These are phyloP conservation scores for Lordiphosa mommai DNA, from an alignment of 1,140 invertebrate genomes.

Conservation along the genomic window DNA sequence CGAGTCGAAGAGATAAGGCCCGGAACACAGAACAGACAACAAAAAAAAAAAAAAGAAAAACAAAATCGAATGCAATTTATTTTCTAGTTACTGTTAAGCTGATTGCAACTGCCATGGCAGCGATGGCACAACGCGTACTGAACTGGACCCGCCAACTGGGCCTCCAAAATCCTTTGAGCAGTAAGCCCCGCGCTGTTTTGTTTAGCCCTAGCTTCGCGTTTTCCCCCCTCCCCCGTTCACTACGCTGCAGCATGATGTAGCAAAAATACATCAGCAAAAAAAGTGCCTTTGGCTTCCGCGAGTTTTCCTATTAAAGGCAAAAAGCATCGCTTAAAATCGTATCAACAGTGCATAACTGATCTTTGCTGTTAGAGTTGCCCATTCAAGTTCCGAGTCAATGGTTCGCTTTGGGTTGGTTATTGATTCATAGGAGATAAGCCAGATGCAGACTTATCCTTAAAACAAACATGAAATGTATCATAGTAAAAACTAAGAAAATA, in stretches of 20 bases:
- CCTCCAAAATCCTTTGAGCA: slow-evolving; percentile 60
- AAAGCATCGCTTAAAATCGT: slow-evolving; percentile 54
- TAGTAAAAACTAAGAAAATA: too few species aligned
- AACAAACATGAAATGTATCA: too few species aligned
- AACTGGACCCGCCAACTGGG: slow-evolving; percentile 1
- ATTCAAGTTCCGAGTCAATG: background rate
- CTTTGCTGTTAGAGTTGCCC: slow-evolving; percentile 24
- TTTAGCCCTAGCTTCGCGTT: background rate
- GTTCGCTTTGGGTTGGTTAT: background rate
- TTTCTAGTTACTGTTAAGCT: slow-evolving; percentile 76
- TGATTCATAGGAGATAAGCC: too few species aligned
- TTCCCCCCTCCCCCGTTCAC: too few species aligned
- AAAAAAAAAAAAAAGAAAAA: slow-evolving; percentile 15
- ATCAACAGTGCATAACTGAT: too few species aligned
- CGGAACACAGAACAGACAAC: slow-evolving; percentile 3
- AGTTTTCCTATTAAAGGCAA: slow-evolving; percentile 40
- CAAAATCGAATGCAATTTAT: slow-evolving; percentile 75
- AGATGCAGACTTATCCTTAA: too few species aligned
- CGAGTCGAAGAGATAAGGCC: slow-evolving; percentile 35
- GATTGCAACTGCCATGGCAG: slow-evolving; percentile 58
- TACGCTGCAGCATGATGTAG: background rate
- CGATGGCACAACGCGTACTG: slow-evolving; percentile 7
- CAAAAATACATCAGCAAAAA: slow-evolving; percentile 34
- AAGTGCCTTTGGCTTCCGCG: slow-evolving; percentile 24
- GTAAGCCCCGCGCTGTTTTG: slow-evolving; percentile 16